Conservation (phyloP, 2,888 invertebrate genomes). For the Linnaemya tessellans region DNA sequence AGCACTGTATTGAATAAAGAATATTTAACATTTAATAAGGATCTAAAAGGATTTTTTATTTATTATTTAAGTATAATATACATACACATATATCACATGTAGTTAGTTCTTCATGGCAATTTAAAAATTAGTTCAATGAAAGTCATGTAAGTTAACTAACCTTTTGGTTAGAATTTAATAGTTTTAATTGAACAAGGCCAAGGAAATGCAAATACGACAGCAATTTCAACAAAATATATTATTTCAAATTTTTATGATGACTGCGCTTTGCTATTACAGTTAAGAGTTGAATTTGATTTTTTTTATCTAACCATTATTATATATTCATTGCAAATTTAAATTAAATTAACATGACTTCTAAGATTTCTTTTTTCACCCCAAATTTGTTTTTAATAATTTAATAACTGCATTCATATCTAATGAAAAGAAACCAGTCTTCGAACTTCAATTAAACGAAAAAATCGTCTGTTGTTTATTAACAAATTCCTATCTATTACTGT, state of each 20-base stretch:
- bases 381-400: too few species aligned
- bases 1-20: conserved; percentile 6
- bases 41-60: neutral
- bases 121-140: neutral
- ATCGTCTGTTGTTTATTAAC: neutral
- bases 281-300: too few species aligned
- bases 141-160: neutral
- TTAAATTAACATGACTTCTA: too few species aligned
- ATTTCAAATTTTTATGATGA: too few species aligned
- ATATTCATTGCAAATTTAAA: too few species aligned
- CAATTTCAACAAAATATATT: too few species aligned
- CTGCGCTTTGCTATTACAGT: too few species aligned
- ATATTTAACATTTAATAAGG: neutral
- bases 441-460: too few species aligned
- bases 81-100: neutral
- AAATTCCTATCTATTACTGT: neutral
- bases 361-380: too few species aligned
- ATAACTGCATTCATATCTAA: too few species aligned
- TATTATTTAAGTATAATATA: neutral
- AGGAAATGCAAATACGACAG: neutral
- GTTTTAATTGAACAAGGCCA: neutral
- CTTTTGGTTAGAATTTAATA: neutral
- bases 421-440: too few species aligned
- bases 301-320: too few species aligned
- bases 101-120: neutral